Conservation (phyloP, 2,888 invertebrate genomes). For the Octonoba sinensis region DNA sequence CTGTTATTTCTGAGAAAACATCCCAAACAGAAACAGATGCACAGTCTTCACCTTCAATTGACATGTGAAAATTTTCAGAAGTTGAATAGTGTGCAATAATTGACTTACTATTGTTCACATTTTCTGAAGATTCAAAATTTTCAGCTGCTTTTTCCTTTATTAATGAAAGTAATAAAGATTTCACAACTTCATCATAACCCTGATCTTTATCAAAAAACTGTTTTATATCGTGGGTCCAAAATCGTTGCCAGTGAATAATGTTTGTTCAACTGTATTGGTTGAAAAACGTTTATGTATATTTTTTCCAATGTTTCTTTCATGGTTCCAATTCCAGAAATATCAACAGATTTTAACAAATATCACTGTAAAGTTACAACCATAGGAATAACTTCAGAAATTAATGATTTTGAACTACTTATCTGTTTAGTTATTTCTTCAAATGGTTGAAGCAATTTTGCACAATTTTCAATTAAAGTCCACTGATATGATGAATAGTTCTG, state of each 20-base stretch:
- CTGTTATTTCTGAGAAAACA: too few relatives aligned
- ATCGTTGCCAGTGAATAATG: slow-evolving; percentile 8
- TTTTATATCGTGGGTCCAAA: background rate
- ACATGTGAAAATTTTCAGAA: too few relatives aligned
- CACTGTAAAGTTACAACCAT: background rate
- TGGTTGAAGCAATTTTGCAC: background rate
- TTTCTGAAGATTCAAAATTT: background rate
- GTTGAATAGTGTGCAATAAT: too few relatives aligned
- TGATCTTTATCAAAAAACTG: background rate
- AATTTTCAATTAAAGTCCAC: slow-evolving; percentile 5
- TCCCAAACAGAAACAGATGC: too few relatives aligned
- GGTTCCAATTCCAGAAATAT: slow-evolving; percentile 2
- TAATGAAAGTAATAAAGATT: background rate
- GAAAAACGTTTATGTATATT: slow-evolving; percentile 3
- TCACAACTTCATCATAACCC: background rate
- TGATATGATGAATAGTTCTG: background rate
- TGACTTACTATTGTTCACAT: too few relatives aligned
- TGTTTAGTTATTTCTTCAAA: slow-evolving; percentile 15
- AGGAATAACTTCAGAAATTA: slow-evolving; percentile 14
- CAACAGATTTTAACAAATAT: slow-evolving; percentile 2
- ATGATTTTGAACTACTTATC: slow-evolving; percentile 1
- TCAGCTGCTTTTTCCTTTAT: background rate
- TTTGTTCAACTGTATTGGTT: background rate
- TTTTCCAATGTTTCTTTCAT: background rate
- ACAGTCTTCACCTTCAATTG: too few relatives aligned